A percentile compares a stretch with the other conserved stretches of the same genome.
Conservation (phyloP, 2,888 invertebrate species). For the Ichneumoninae sp. region DNA sequence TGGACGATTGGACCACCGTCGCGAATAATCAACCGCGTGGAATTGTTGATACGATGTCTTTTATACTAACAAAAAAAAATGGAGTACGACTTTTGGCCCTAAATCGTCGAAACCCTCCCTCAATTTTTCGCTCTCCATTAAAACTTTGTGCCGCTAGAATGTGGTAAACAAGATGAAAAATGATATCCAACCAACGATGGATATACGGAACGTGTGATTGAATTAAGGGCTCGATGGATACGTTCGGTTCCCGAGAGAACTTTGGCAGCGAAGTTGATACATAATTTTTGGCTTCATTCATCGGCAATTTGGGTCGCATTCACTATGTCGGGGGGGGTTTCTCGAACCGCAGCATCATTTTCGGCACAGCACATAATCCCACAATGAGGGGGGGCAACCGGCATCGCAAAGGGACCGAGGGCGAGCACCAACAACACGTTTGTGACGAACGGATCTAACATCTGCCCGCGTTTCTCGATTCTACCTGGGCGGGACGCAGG, state of each 20-base stretch:
- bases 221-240: slow-evolving; percentile 7
- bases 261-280: slow-evolving; percentile 57
- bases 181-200: not conserved
- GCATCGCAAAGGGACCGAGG: slow-evolving; percentile 41
- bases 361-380: slow-evolving; percentile 66
- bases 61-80: no score
- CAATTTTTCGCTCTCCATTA: not conserved
- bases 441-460: slow-evolving; percentile 77
- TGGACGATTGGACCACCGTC: no score
- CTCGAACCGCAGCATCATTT: slow-evolving; percentile 79
- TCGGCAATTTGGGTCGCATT: slow-evolving; percentile 78
- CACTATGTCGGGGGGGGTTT: slow-evolving; percentile 68
- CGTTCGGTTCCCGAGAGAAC: slow-evolving; percentile 7
- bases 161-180: slow-evolving; percentile 10
- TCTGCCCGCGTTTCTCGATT: slow-evolving; percentile 77
- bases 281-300: slow-evolving; percentile 73
- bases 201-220: not conserved
- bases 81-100: no score
- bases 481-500: slow-evolving; percentile 72
- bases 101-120: not conserved
- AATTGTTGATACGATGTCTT: no score
- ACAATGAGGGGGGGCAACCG: slow-evolving; percentile 27
- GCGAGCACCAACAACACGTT: slow-evolving; percentile 44
- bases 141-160: not conserved
- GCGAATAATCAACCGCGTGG: no score